A percentile compares a stretch with the other conserved stretches of the same genome.
These are phyloP conservation scores for sheep (Ovis aries) DNA, from an alignment of 2,113 vertebrate genomes.

Conservation along the genomic window ARS-UI_Ramb_v3.0 NC_056071.1:57906001-57906500, in stretches of 20 bases:
- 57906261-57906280: accelerated
- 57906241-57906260: background rate
- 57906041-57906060: background rate
- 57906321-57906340: background rate
- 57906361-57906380: background rate
- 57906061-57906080: background rate
- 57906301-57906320: background rate
- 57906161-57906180: background rate
- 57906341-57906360: background rate
- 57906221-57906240: background rate
- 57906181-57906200: background rate
- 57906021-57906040: background rate
- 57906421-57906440: background rate
- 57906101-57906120: background rate
- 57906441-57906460: background rate
- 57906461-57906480: accelerated
- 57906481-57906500: background rate
- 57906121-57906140: accelerated
- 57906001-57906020: background rate
- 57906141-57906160: background rate
- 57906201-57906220: background rate
- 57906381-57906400: background rate
- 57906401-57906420: too few species aligned
- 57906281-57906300: background rate
- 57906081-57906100: background rate